Conservation (phyloP, 2,113 vertebrate genomes). For the Formicarius rufipectus region DNA sequence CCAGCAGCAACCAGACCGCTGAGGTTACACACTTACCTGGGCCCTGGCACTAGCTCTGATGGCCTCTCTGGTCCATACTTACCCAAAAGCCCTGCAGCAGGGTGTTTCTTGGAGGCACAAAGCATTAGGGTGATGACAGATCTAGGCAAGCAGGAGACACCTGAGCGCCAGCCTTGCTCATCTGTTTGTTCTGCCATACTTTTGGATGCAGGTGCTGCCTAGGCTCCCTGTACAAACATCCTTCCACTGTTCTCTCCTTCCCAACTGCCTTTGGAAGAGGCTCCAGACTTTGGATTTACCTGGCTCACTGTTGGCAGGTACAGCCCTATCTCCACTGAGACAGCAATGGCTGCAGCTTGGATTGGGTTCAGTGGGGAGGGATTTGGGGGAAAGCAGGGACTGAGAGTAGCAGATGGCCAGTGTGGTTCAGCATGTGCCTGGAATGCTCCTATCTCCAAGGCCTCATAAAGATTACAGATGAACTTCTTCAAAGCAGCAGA, state of each 20-base stretch:
- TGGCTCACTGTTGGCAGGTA: background rate
- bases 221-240: background rate
- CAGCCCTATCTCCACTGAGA: background rate
- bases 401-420: background rate
- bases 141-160: background rate
- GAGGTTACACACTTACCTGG: fast-evolving
- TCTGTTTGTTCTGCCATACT: background rate
- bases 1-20: background rate
- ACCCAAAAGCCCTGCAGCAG: background rate
- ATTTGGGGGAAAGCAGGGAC: background rate
- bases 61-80: fast-evolving
- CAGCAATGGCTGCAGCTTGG: background rate
- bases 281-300: background rate
- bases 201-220: background rate
- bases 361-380: background rate
- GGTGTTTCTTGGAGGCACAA: background rate
- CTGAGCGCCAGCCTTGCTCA: fast-evolving
- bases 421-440: background rate
- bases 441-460: conserved; percentile 31
- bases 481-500: conserved; percentile 2
- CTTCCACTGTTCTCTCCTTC: background rate
- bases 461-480: conserved; percentile 28
- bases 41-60: background rate
- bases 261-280: background rate
- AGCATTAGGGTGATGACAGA: background rate